A percentile compares a stretch with the other conserved stretches of the same genome.
Conservation (phyloP, 92 coral and sea anemone species). For the Zoanthus solanderi region DNA sequence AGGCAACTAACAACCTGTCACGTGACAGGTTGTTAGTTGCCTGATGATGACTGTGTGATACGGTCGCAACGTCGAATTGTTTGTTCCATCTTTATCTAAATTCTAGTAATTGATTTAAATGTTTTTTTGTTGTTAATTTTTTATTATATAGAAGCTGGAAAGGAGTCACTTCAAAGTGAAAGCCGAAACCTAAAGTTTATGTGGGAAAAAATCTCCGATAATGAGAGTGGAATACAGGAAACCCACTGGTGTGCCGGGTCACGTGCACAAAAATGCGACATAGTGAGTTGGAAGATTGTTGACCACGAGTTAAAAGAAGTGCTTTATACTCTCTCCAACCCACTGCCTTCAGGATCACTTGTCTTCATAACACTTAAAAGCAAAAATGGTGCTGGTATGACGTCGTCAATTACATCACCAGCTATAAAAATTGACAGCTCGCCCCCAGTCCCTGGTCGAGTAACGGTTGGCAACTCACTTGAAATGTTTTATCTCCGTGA, state of each 20-base stretch:
- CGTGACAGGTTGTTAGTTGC: too few species aligned
- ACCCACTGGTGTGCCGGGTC: constrained; percentile 81
- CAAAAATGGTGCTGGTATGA: constrained; percentile 87
- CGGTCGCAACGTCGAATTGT: too few species aligned
- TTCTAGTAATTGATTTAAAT: too few species aligned
- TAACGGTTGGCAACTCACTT: constrained; percentile 71
- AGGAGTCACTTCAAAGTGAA: constrained; percentile 54
- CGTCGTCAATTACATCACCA: constrained; percentile 57
- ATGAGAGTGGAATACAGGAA: constrained; percentile 73
- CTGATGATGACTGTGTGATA: too few species aligned
- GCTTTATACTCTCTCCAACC: constrained; percentile 51
- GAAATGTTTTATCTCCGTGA: constrained; percentile 65
- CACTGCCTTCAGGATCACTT: constrained; percentile 74
- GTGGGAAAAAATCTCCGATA: constrained; percentile 73
- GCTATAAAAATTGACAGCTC: constrained; percentile 77
- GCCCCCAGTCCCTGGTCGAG: constrained; percentile 75
- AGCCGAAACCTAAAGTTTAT: constrained; percentile 50
- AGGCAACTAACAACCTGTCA: too few species aligned
- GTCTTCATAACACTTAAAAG: constrained; percentile 69
- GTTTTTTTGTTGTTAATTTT: too few species aligned
- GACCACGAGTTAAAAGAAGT: constrained; percentile 26
- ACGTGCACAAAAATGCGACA: constrained; percentile 50
- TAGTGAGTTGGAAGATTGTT: constrained; percentile 67
- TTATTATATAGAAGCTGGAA: constrained; percentile 7
- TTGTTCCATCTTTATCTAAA: too few species aligned